phyloP scores from a whole-genome alignment of 2,113 vertebrate species.

The Agapornis roseicollis region DNA sequence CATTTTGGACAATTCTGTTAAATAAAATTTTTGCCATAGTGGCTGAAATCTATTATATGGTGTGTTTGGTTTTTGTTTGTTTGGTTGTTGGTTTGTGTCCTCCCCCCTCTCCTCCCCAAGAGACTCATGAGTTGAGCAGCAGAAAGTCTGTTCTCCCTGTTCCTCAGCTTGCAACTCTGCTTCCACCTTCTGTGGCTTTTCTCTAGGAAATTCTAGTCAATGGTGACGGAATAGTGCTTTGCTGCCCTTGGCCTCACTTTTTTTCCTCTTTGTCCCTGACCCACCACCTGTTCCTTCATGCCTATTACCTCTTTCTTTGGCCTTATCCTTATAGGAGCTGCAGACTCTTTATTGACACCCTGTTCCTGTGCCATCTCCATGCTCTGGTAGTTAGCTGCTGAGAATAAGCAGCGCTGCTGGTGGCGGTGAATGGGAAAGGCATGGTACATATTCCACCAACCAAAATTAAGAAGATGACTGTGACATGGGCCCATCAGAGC shows the following conservation, averaged over 20 bases:
- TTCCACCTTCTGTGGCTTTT: background rate
- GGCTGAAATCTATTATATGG: background rate
- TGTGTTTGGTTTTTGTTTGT: background rate
- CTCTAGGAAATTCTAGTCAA: background rate
- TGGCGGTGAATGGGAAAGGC: background rate
- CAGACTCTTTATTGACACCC: background rate
- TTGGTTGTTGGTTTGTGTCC: background rate
- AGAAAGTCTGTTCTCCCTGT: background rate
- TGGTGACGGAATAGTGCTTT: background rate
- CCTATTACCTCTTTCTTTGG: background rate
- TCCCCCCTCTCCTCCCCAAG: no score
- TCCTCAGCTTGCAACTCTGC: background rate
- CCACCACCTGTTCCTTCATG: background rate
- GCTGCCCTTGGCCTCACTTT: background rate
- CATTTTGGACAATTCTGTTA: background rate
- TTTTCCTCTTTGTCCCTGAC: background rate
- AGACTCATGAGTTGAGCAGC: background rate
- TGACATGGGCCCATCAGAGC: rapidly evolving
- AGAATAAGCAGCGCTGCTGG: background rate
- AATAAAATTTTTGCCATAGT: background rate
- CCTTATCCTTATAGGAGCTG: background rate
- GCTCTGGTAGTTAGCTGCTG: background rate
- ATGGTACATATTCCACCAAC: background rate
- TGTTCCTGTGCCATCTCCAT: background rate
- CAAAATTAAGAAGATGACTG: background rate